Percentiles rank a stretch among this genome's conserved stretches.
phyloP scores from a whole-genome alignment of 2,888 invertebrate genomes.

The Perizoma flavofasciatum region DNA sequence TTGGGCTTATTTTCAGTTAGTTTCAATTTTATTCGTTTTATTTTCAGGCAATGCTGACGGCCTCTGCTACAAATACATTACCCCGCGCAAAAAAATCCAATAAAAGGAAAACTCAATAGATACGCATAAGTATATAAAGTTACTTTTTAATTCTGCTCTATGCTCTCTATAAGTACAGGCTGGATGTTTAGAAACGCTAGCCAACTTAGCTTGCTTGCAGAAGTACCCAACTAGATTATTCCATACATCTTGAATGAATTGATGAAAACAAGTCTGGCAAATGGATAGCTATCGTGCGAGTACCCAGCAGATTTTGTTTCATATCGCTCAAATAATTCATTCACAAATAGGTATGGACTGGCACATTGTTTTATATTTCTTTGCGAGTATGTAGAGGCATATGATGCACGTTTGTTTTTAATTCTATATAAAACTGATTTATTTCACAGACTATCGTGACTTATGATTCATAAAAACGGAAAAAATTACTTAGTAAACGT shows the following conservation, averaged over 20 bases:
- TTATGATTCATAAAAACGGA: no score
- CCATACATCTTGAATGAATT: neutral
- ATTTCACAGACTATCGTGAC: no score
- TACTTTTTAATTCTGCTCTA: constrained; percentile 14
- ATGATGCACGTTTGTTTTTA: constrained; percentile 58
- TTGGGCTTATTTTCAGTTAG: constrained; percentile 65
- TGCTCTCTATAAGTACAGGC: constrained; percentile 15
- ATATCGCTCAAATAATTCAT: constrained; percentile 18
- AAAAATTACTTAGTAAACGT: no score
- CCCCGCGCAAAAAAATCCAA: constrained; percentile 89
- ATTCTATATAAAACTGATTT: constrained; percentile 61
- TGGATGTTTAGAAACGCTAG: constrained; percentile 18
- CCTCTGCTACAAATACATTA: constrained; percentile 85
- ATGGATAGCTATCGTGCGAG: neutral
- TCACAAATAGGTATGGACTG: neutral
- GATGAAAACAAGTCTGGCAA: neutral
- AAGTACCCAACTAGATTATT: no score
- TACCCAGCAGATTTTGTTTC: neutral
- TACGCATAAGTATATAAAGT: constrained; percentile 31
- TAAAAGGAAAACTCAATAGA: constrained; percentile 87
- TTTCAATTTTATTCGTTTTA: constrained; percentile 70
- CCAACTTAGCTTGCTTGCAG: constrained; percentile 9
- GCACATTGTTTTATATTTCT: constrained; percentile 6
- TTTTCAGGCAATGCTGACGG: constrained; percentile 87
- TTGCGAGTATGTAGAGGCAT: constrained; percentile 50